Base-by-base conservation (phyloP, 2,113 vertebrate species). In the Myotis lucifugus region DNA sequence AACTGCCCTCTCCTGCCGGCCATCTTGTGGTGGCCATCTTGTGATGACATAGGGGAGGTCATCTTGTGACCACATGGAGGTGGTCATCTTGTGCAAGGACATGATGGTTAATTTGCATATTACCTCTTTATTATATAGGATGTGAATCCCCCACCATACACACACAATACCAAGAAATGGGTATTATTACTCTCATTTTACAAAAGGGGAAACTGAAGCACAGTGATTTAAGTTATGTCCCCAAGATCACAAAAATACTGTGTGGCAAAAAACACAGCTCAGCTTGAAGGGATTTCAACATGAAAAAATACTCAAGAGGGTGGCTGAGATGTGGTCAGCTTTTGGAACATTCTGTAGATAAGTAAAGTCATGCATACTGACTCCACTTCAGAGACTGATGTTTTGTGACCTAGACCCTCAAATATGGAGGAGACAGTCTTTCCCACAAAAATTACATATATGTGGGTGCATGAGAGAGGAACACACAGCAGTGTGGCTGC, bases 141-240 rank as follows among this genome's bases (percentile, higher is more conserved):
- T 29, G 52, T 19, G 11, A 90, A 40, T 70, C 40, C 11, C 11
- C 29, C 5, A 32, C 5, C 12, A 59, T 32, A 78, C 5, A 78
- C 5, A 25, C 67, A 70, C 59, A 48, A 42, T 52, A 34, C 52
- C 56, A 70, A 84, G 54, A 94, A 11, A 8, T n/a, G 13, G 19
- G 7, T 56, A n/a, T 50, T 29, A 67, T 79, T 72, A 50, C 34
- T 82, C 6, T 78, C 48, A 37, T 67, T 91, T 95, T 70, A 73
- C 70, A 93, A 89, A 85, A 29, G 27, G 73, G 10, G 32, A 94
- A 93, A 84, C 86, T 42, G 32, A 93, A 72, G 37, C 54, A 50
- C 5, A 4, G 59, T 67, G 66, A 84, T 87, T 77, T 90, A 73
- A 83, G 48, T 48, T 94, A 59, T 3, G 8, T 90, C 32, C 61